These are phyloP conservation scores for Ypsolopha scabrella DNA, from an alignment of 2,888 invertebrate genomes.

Conservation along the genomic window DNA sequence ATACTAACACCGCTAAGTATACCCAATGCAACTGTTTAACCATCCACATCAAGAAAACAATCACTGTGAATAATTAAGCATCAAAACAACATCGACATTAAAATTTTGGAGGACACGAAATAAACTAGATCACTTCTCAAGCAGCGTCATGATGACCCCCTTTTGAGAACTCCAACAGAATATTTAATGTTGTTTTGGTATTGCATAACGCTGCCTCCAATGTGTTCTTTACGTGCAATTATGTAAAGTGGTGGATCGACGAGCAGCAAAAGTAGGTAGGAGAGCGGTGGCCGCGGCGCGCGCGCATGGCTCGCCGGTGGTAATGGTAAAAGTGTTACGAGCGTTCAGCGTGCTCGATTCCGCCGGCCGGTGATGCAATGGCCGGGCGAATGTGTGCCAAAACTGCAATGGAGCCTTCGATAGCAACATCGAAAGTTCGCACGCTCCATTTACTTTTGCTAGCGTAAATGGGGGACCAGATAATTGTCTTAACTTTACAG, in stretches of 20 bases:
- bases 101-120: background rate
- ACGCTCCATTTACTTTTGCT: background rate
- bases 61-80: background rate
- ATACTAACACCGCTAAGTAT: background rate
- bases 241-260: conserved; percentile 56
- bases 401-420: conserved; percentile 56
- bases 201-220: conserved; percentile 40
- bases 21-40: background rate
- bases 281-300: conserved; percentile 28
- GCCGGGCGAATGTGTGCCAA: conserved; percentile 56
- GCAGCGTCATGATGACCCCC: conserved; percentile 31
- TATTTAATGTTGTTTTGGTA: conserved; percentile 46
- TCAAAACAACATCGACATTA: background rate
- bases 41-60: background rate
- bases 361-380: conserved; percentile 44
- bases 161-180: conserved; percentile 37
- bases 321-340: conserved; percentile 67
- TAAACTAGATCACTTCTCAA: background rate
- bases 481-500: too few species aligned
- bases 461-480: too few species aligned
- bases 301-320: conserved; percentile 25
- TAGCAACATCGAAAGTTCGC: conserved; percentile 4
- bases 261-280: conserved; percentile 40
- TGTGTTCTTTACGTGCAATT: conserved; percentile 58
- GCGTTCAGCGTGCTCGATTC: conserved; percentile 45